These are phyloP conservation scores for Vultur gryphus DNA, from an alignment of 2,797 vertebrate species.

Conservation along the genomic window DNA sequence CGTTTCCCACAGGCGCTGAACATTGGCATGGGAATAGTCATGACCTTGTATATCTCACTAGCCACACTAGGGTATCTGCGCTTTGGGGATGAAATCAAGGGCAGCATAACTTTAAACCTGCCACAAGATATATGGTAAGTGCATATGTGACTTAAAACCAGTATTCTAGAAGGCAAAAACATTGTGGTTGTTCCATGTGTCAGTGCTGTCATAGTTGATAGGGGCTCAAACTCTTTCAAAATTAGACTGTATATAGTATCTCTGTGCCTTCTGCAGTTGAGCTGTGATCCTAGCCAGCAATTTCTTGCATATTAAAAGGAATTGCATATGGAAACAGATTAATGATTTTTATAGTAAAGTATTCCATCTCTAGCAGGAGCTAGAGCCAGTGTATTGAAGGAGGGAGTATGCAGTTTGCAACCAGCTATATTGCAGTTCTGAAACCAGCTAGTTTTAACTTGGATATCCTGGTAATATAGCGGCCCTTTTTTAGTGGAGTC, in stretches of 20 bases:
- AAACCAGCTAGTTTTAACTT: neutral
- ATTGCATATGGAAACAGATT: neutral
- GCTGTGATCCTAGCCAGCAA: neutral
- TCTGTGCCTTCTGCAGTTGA: neutral
- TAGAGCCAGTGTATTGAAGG: neutral
- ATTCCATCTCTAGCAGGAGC: neutral
- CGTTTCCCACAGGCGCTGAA: constrained; percentile 81
- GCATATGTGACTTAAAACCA: neutral
- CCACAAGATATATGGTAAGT: constrained; percentile 83
- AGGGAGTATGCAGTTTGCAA: neutral
- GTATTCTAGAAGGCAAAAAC: neutral
- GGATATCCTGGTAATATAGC: neutral
- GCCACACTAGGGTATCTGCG: constrained; percentile 85
- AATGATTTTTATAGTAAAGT: neutral
- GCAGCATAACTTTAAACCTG: constrained; percentile 88
- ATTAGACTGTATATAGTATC: neutral
- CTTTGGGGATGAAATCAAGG: constrained; percentile 84
- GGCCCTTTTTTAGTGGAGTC: neutral
- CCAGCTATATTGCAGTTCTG: neutral
- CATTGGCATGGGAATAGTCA: constrained; percentile 84
- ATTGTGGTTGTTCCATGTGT: neutral
- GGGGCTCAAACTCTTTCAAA: neutral
- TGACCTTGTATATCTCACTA: constrained; percentile 79
- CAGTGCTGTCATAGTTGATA: neutral
- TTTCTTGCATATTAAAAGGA: neutral